Evolutionary conservation across 2,888 invertebrate species (phyloP).

Genomic region (Microctonus brassicae): DNA sequence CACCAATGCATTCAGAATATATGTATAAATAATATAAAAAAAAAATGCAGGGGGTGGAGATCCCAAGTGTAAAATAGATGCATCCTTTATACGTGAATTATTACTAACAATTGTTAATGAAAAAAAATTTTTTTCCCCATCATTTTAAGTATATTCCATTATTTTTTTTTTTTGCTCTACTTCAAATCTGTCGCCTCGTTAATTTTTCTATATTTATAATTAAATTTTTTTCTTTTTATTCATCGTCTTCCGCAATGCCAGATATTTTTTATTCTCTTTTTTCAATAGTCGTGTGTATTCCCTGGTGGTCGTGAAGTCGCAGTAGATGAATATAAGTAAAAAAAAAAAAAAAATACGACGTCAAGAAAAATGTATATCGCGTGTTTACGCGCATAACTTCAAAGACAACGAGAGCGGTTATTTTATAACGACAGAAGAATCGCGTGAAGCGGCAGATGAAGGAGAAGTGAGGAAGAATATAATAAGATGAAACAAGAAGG

Average conservation of each 20-base stretch:
- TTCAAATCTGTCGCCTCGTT: slow-evolving; percentile 6
- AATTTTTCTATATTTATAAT: neutral
- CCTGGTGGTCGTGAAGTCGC: neutral
- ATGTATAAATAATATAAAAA: slow-evolving; percentile 3
- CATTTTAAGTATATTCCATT: neutral
- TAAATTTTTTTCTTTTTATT: slow-evolving; percentile 10
- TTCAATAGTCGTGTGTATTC: slow-evolving; percentile 4
- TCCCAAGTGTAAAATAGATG: slow-evolving; percentile 56
- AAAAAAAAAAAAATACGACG: neutral
- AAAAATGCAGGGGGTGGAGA: slow-evolving; percentile 18
- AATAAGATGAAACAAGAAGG: neutral
- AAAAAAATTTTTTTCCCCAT: slow-evolving; percentile 26
- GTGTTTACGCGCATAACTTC: slow-evolving; percentile 66
- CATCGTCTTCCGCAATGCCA: neutral
- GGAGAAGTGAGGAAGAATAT: neutral
- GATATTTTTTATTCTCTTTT: neutral
- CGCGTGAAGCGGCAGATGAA: neutral
- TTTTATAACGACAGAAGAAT: slow-evolving; percentile 36
- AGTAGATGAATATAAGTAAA: neutral
- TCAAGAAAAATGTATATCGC: slow-evolving; percentile 52
- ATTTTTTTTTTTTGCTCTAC: neutral
- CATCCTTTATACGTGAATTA: slow-evolving; percentile 67
- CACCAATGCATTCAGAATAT: no score
- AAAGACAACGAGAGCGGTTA: slow-evolving; percentile 45
- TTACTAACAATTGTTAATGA: slow-evolving; percentile 47